These are phyloP conservation scores for Holotrichia oblita DNA, from an alignment of 1,140 invertebrate genomes.

Conservation along the genomic window DNA sequence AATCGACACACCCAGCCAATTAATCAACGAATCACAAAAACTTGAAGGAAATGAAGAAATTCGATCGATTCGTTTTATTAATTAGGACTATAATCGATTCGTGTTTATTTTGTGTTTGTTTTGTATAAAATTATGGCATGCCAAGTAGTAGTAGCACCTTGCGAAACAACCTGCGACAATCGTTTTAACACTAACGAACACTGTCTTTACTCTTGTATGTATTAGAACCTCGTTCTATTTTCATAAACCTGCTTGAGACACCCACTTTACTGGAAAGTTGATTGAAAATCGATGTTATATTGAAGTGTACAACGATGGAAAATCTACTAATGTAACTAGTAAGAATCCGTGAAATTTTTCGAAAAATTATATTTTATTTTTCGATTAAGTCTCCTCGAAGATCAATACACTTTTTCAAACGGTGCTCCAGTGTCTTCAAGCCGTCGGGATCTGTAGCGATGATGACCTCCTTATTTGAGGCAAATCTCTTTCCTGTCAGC, in stretches of 20 bases:
- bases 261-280: neutral
- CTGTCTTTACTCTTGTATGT: neutral
- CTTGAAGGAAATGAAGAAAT: neutral
- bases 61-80: neutral
- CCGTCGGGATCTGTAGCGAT: no score
- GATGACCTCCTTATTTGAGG: no score
- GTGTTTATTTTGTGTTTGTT: no score
- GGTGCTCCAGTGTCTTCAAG: no score
- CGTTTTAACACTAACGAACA: neutral
- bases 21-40: neutral
- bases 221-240: conserved; percentile 8
- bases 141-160: neutral
- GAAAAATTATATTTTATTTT: no score
- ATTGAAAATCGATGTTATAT: neutral
- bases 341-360: no score
- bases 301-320: no score
- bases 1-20: neutral
- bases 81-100: neutral
- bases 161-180: neutral
- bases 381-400: no score
- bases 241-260: neutral
- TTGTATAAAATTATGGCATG: neutral
- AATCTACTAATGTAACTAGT: no score
- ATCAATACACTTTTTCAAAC: no score
- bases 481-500: no score